Percentiles rank a stretch among this genome's conserved stretches.
phyloP scores from a whole-genome alignment of 2,113 vertebrate genomes.

The Sitta europaea region DNA sequence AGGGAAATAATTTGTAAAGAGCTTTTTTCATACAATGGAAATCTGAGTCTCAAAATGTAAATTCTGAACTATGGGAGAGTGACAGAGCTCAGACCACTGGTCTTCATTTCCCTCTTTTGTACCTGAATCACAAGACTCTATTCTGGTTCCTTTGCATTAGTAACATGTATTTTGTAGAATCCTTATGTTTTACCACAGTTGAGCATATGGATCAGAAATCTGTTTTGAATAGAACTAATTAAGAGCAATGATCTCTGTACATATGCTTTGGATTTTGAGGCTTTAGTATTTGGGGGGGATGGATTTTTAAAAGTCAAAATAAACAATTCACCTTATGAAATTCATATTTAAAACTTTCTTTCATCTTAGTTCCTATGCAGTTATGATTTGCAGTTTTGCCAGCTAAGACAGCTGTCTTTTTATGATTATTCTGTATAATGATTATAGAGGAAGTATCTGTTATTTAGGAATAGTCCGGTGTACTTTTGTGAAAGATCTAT shows the following conservation, averaged over 20 bases:
- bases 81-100: not conserved
- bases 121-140: not conserved
- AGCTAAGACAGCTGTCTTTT: not conserved
- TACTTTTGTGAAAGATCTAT: not conserved
- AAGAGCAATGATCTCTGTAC: not conserved
- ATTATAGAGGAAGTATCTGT: not conserved
- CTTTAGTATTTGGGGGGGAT: not conserved
- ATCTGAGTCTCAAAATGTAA: not conserved
- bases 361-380: not conserved
- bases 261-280: constrained; percentile 8
- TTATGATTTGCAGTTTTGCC: not conserved
- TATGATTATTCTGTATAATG: not conserved
- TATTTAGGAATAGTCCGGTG: not conserved
- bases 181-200: not conserved
- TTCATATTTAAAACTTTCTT: not conserved
- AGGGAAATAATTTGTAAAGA: not conserved
- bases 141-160: not conserved
- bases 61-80: not conserved
- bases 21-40: not conserved
- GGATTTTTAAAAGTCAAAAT: constrained; percentile 7
- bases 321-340: not conserved
- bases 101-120: not conserved
- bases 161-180: not conserved
- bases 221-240: constrained; percentile 29
- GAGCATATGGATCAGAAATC: not conserved